Evolutionary conservation across 2,888 invertebrate genomes (phyloP).

Genomic region (Vanessa cardui): DNA sequence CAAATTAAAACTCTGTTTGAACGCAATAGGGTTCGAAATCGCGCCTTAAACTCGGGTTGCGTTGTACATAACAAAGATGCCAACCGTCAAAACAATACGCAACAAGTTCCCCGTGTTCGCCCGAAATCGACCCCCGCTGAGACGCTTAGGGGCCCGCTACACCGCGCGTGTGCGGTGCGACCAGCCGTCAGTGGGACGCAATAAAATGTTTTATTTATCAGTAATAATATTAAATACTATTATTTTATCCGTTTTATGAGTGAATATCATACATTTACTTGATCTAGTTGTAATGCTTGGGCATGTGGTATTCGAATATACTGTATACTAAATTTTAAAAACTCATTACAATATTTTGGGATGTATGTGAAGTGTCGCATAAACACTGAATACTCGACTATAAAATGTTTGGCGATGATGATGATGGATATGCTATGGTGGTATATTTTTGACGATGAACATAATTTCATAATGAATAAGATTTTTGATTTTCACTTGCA

Average conservation of each 20-base stretch:
- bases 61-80: conserved; percentile 32
- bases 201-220: not conserved
- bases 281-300: too few species aligned
- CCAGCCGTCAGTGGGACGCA: not conserved
- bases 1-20: conserved; percentile 12
- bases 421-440: too few species aligned
- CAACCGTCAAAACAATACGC: conserved; percentile 40
- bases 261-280: too few species aligned
- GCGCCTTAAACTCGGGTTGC: not conserved
- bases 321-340: too few species aligned
- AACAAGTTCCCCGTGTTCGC: conserved; percentile 32
- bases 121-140: conserved; percentile 37
- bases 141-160: conserved; percentile 21
- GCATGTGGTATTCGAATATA: too few species aligned
- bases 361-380: too few species aligned
- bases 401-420: too few species aligned
- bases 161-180: conserved; percentile 9
- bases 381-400: too few species aligned
- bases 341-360: too few species aligned
- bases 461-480: too few species aligned
- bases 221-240: not conserved
- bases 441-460: too few species aligned
- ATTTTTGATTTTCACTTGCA: too few species aligned
- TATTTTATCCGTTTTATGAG: not conserved
- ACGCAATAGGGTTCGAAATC: conserved; percentile 13